Evolutionary conservation across 2,888 invertebrate genomes (phyloP).

Genomic region (Bursaphelenchus okinawaensis): DNA sequence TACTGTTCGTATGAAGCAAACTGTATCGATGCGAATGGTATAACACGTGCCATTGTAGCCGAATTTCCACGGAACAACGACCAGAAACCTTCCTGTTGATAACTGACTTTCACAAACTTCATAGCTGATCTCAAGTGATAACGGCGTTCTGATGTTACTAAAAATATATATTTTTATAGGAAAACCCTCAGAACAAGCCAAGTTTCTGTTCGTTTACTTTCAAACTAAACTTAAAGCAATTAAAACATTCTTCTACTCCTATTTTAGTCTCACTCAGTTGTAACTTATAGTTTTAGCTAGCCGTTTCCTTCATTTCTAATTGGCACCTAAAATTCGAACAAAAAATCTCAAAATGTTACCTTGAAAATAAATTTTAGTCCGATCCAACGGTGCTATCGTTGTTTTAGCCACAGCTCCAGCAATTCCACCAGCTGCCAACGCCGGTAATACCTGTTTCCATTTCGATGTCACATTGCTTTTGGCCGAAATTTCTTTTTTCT

Average conservation of each 20-base stretch:
- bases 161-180: constrained; percentile 16
- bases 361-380: constrained; percentile 97
- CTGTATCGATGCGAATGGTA: constrained; percentile 95
- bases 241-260: background rate
- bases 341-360: constrained; percentile 31
- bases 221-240: too few species aligned
- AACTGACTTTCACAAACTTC: constrained; percentile 64
- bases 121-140: constrained; percentile 62
- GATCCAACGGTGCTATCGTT: constrained; percentile 88
- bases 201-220: too few species aligned
- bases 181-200: background rate
- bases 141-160: constrained; percentile 58
- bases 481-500: background rate
- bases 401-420: constrained; percentile 93
- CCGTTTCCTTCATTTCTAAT: background rate
- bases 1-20: constrained; percentile 96
- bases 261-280: background rate
- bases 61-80: constrained; percentile 95
- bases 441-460: constrained; percentile 7
- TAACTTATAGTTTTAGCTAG: background rate
- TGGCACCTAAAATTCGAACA: background rate
- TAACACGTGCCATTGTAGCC: constrained; percentile 94
- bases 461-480: background rate
- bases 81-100: constrained; percentile 72
- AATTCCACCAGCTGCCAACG: constrained; percentile 76